Evolutionary conservation across 35 echinoderm and acorn worm genomes (phyloP).

Genomic region (Apostichopus japonicus): DNA sequence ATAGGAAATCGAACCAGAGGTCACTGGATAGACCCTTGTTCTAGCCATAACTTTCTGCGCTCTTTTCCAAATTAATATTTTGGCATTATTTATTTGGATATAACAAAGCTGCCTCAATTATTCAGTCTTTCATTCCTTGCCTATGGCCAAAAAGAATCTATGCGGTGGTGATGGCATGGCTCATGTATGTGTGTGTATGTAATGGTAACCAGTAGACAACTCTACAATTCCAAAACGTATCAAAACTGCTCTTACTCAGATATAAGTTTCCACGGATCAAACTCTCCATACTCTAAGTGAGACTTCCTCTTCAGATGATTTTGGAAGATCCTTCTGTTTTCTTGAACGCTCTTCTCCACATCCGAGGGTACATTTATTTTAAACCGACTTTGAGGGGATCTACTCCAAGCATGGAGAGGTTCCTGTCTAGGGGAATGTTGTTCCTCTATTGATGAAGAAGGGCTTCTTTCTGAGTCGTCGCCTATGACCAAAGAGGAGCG

Average conservation of each 20-base stretch:
- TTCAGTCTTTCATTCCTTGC: no score
- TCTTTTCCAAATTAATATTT: no score
- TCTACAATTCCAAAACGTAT: no score
- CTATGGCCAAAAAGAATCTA: no score
- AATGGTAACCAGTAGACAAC: no score
- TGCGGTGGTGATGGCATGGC: no score
- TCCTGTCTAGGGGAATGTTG: neutral
- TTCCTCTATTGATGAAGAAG: neutral
- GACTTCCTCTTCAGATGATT: conserved; percentile 71
- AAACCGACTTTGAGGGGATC: neutral
- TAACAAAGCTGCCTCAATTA: no score
- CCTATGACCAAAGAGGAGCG: neutral
- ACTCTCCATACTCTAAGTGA: conserved; percentile 63
- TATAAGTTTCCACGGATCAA: conserved; percentile 88
- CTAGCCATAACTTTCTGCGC: no score
- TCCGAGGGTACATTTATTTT: neutral
- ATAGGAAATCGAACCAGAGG: no score
- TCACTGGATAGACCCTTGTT: no score
- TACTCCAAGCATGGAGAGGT: neutral
- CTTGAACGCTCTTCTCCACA: conserved; percentile 52
- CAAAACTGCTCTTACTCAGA: conserved; percentile 65
- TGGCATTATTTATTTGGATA: no score
- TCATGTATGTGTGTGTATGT: no score
- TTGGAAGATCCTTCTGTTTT: conserved; percentile 51
- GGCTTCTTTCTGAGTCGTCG: neutral